These are phyloP conservation scores for Sinentomon sp. DNA, from an alignment of 2,888 invertebrate genomes.

Conservation along the genomic window DNA sequence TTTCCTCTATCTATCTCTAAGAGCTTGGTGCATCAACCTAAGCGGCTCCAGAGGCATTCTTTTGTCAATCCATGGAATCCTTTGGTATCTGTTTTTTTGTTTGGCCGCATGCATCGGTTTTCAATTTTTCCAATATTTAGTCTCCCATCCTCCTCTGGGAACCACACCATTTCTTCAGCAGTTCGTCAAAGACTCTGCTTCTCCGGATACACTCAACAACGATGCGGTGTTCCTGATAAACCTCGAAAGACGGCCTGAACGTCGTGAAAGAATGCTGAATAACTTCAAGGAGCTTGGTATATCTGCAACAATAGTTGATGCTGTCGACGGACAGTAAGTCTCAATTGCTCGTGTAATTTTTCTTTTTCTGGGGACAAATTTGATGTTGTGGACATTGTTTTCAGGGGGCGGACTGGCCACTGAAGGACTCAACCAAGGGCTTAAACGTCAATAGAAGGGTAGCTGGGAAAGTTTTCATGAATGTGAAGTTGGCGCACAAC, in stretches of 20 bases:
- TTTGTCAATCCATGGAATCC: no score
- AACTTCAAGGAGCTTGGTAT: constrained; percentile 57
- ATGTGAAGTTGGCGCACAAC: no score
- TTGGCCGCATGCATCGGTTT: no score
- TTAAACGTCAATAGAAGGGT: no score
- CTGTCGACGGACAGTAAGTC: constrained; percentile 63
- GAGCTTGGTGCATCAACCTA: no score
- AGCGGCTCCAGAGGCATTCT: no score
- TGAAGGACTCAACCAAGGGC: no score
- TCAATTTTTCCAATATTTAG: constrained; percentile 18
- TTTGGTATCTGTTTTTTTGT: no score
- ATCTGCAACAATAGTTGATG: constrained; percentile 41
- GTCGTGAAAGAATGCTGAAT: constrained; percentile 44
- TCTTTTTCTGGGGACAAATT: not conserved
- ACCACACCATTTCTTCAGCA: constrained; percentile 18
- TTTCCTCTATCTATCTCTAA: no score
- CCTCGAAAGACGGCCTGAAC: constrained; percentile 47
- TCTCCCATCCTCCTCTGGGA: constrained; percentile 19
- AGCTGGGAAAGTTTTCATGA: no score
- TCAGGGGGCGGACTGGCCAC: no score
- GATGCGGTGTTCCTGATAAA: constrained; percentile 80
- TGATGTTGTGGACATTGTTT: no score
- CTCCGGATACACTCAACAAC: constrained; percentile 35
- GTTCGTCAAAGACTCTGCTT: constrained; percentile 20
- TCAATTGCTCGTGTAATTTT: constrained; percentile 4